Base-by-base conservation (phyloP, 2,113 vertebrate genomes). In the Muscicapa adusta region DNA sequence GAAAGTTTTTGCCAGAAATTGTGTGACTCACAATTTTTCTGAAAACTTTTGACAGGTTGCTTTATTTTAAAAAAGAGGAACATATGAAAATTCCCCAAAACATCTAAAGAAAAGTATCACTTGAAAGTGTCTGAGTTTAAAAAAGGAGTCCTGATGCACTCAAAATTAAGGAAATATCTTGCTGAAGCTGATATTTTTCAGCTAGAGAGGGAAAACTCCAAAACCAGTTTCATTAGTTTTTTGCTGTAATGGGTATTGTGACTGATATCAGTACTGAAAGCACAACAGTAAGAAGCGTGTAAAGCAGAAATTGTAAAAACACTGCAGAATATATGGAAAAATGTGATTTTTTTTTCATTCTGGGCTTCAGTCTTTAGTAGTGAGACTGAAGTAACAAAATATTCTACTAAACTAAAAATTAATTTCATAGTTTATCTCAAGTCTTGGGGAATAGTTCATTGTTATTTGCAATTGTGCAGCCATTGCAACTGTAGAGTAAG, bases 401-500 rank as follows among this genome's bases (percentile, higher is more conserved):
- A 82, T 82, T 88, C 85, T 72, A 31, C 28, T 58, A 57, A 91
- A 66, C 23, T 73, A 76, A 53, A 38, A 79, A 54, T 50, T 79
- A 68, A 62, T 83, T 93, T n/a, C 3, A 13, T 85, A 4, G 19
- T 73, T 89, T 89, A 38, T 79, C 26, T 50, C 28, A 47, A 58
- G 18, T 85, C 40, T 89, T 19, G 26, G 48, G 54, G 66, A 90
- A 62, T 31, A 48, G 42, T 47, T 94, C 29, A 33, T 48, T 60
- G 38, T 61, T 85, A 36, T 79, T 90, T 85, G 50, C 62, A 83
- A 79, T 83, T 73, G 67, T 80, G 71, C 3, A 12, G 29, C 67
- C 54, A 50, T 90, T 94, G 53, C 63, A 91, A 38, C 38, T 54
- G n/a, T 28, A 67, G 62, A 79, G 60, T 65, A 76, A 96, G 85